phyloP scores from a whole-genome alignment of 2,797 vertebrate species.

The Tauraco hartlaubi region DNA sequence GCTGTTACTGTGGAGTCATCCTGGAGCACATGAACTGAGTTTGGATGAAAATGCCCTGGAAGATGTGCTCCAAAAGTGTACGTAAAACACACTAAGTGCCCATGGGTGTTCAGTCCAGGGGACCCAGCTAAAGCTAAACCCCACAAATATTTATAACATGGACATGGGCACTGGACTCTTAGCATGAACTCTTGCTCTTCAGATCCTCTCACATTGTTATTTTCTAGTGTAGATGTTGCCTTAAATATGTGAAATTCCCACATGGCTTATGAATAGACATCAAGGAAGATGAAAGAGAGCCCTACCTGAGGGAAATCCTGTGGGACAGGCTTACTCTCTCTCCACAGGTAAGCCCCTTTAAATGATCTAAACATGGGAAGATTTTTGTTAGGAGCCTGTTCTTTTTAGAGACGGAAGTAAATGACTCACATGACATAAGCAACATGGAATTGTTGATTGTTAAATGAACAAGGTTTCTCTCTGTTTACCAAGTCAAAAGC shows the following conservation, averaged over 20 bases:
- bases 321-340: not conserved
- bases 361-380: not conserved
- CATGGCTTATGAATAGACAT: not conserved
- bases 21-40: not conserved
- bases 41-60: not conserved
- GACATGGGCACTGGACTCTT: not conserved
- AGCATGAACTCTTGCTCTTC: rapidly evolving
- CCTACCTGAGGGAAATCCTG: not conserved
- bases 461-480: not conserved
- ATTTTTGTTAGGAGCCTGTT: not conserved
- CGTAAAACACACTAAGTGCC: not conserved
- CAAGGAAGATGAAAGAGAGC: not conserved
- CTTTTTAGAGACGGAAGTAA: not conserved
- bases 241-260: not conserved
- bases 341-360: not conserved
- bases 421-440: not conserved
- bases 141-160: not conserved
- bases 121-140: not conserved
- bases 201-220: not conserved
- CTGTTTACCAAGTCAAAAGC: not conserved
- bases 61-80: not conserved
- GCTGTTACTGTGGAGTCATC: not conserved
- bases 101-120: not conserved
- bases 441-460: not conserved
- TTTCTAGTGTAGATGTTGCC: not conserved